phyloP scores from a whole-genome alignment of 2,797 vertebrate species.

The Rhadinocentrus ornatus region DNA sequence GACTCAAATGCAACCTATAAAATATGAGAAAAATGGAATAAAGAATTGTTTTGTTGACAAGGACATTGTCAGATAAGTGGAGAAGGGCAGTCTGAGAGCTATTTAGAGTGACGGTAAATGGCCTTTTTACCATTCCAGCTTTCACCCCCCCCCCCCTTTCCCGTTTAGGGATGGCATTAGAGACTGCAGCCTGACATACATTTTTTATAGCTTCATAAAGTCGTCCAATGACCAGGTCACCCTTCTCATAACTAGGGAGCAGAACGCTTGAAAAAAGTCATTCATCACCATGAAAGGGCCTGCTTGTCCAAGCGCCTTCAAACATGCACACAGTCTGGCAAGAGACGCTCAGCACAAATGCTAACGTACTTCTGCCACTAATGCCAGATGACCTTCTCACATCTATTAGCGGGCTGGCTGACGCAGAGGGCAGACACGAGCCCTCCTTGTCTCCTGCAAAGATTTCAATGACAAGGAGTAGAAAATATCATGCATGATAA shows the following conservation, averaged over 20 bases:
- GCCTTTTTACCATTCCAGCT: slow-evolving; percentile 92
- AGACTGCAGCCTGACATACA: slow-evolving; percentile 99
- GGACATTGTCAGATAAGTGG: slow-evolving; percentile 86
- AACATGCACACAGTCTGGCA: slow-evolving; percentile 96
- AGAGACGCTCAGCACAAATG: slow-evolving; percentile 96
- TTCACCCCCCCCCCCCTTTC: slow-evolving; percentile 77
- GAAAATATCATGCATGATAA: slow-evolving; percentile 83
- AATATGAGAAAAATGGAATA: slow-evolving; percentile 62
- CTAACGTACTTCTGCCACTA: slow-evolving; percentile 97
- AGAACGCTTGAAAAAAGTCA: slow-evolving; percentile 99
- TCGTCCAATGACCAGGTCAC: slow-evolving; percentile 99
- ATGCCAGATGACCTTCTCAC: slow-evolving; percentile 97
- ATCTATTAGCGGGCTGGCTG: slow-evolving; percentile 91
- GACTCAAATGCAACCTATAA: slow-evolving; percentile 76
- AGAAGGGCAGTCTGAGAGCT: slow-evolving; percentile 90
- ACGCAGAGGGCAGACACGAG: slow-evolving; percentile 85
- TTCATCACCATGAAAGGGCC: slow-evolving; percentile 99
- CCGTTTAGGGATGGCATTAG: slow-evolving; percentile 95
- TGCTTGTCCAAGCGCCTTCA: slow-evolving; percentile 95
- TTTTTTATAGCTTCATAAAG: slow-evolving; percentile 99
- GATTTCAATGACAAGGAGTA: slow-evolving; percentile 82
- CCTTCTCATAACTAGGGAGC: slow-evolving; percentile 99
- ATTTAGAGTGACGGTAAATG: slow-evolving; percentile 94
- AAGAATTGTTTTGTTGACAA: slow-evolving; percentile 83
- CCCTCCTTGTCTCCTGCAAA: slow-evolving; percentile 83